These are phyloP conservation scores for Tachystola acroxantha DNA, from an alignment of 2,888 invertebrate genomes.

Conservation along the genomic window DNA sequence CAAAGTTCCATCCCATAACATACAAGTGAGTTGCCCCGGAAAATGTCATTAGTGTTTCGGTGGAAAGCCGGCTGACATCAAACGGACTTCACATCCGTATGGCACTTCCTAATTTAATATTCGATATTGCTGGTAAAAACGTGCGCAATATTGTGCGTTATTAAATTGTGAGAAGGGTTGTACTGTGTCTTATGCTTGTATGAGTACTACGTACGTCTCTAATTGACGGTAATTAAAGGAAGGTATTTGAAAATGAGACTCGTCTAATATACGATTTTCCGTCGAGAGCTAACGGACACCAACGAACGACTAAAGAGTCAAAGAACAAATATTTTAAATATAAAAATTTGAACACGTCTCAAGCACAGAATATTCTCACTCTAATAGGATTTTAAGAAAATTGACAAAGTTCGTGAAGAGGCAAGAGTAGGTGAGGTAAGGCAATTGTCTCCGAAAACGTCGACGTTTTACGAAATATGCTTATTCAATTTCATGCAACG, in stretches of 20 bases:
- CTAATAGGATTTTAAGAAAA: slow-evolving; percentile 74
- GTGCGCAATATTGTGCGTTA: slow-evolving; percentile 51
- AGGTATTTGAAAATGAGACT: no score
- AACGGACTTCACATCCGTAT: slow-evolving; percentile 65
- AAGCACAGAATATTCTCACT: slow-evolving; percentile 56
- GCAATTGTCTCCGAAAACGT: slow-evolving; percentile 78
- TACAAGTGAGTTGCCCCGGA: slow-evolving; percentile 49
- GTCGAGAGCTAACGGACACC: no score
- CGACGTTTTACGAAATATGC: slow-evolving; percentile 79
- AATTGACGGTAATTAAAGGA: slow-evolving; percentile 6
- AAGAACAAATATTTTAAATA: slow-evolving; percentile 6
- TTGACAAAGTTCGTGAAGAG: slow-evolving; percentile 76
- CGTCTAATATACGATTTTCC: no score
- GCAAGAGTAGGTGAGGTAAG: slow-evolving; percentile 77
- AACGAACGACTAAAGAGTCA: not conserved
- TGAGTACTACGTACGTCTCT: not conserved
- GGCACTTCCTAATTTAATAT: slow-evolving; percentile 69
- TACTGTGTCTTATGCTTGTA: slow-evolving; percentile 21
- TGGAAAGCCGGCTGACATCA: slow-evolving; percentile 57
- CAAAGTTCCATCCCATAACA: slow-evolving; percentile 14
- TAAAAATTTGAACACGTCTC: slow-evolving; percentile 31
- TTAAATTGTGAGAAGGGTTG: slow-evolving; percentile 60
- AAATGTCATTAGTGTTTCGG: slow-evolving; percentile 68
- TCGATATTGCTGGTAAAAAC: slow-evolving; percentile 64
- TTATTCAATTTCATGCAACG: slow-evolving; percentile 79